These are phyloP conservation scores for Brevimyrus niger DNA, from an alignment of 2,113 vertebrate genomes.

Conservation along the genomic window DNA sequence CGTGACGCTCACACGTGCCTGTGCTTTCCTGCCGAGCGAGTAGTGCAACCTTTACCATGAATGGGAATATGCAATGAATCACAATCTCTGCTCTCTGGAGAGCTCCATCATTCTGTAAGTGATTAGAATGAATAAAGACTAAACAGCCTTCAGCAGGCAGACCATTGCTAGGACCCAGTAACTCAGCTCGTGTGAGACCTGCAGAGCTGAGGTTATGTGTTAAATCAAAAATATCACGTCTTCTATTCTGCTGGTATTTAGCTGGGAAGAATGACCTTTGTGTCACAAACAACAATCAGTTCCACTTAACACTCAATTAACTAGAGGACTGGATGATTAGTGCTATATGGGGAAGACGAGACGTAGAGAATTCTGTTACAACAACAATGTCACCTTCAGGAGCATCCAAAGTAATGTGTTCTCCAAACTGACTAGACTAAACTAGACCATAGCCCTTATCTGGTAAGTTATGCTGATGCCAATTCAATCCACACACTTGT, in stretches of 20 bases:
- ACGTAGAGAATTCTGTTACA: not conserved
- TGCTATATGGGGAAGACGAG: not conserved
- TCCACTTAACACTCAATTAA: not conserved
- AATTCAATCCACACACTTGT: not conserved
- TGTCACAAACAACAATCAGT: not conserved
- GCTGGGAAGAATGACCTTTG: not conserved
- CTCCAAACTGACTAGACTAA: not conserved
- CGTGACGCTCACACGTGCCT: not conserved
- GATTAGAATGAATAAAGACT: conserved; percentile 47
- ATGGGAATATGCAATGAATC: conserved; percentile 34
- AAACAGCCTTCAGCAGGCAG: conserved; percentile 41
- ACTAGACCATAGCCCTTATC: not conserved
- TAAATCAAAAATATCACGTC: not conserved
- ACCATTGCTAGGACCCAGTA: not conserved
- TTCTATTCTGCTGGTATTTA: not conserved
- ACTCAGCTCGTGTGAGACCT: not conserved
- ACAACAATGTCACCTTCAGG: not conserved
- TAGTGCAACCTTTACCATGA: conserved; percentile 2
- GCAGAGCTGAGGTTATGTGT: not conserved
- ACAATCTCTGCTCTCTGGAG: conserved; percentile 29
- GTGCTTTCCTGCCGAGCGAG: not conserved
- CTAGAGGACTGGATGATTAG: not conserved
- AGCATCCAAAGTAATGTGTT: not conserved
- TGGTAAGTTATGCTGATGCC: not conserved
- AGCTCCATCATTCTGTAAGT: conserved; percentile 1